A percentile compares a stretch with the other conserved stretches of the same genome.
Evolutionary conservation across 2,888 invertebrate genomes (phyloP).

Genomic region (Nemapogon koenigi): DNA sequence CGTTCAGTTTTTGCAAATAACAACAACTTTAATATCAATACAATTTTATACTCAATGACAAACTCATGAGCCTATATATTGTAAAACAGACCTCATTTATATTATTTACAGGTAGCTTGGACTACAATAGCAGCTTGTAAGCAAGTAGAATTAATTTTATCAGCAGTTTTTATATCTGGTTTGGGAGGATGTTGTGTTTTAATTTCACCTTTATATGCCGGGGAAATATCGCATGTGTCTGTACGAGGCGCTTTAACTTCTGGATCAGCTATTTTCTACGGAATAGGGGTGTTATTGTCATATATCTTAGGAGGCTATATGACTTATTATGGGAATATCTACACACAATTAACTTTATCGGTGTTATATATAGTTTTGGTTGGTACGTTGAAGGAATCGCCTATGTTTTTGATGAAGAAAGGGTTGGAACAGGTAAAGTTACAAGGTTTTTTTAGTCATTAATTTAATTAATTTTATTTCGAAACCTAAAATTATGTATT

Average conservation of each 20-base stretch:
- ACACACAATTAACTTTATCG: conserved; percentile 4
- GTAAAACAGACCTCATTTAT: not conserved
- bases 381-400: conserved; percentile 7
- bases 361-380: conserved; percentile 3
- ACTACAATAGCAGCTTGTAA: conserved; percentile 1
- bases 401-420: conserved; percentile 4
- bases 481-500: not conserved
- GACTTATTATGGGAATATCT: conserved; percentile 7
- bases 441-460: conserved; percentile 10
- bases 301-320: conserved; percentile 7
- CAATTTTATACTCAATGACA: no score
- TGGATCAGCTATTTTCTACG: conserved; percentile 4
- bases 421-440: no score
- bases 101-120: conserved; percentile 8
- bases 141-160: conserved; percentile 6
- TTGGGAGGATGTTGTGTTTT: not conserved
- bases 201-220: conserved; percentile 5
- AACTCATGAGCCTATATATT: not conserved
- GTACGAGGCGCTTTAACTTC: conserved; percentile 5
- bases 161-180: conserved; percentile 7
- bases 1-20: no score
- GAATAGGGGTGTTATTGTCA: conserved; percentile 3
- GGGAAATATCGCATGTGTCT: conserved; percentile 5
- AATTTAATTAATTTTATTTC: not conserved
- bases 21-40: no score